phyloP scores from a whole-genome alignment of 2,113 vertebrate species.

The Callorhinus ursinus region DNA sequence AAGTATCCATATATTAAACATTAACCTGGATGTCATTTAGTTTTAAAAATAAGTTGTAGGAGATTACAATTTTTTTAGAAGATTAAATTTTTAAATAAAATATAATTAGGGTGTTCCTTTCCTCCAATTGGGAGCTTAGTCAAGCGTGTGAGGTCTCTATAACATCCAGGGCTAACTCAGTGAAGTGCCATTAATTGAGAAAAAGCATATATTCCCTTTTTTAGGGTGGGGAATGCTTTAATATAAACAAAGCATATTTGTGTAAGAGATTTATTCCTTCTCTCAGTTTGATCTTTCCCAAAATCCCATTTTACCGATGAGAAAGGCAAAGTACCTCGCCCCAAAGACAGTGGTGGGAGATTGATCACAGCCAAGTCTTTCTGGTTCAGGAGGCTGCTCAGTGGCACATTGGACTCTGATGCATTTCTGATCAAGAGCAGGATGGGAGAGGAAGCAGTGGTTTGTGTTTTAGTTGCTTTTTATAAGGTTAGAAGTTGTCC shows the following conservation, averaged over 20 bases:
- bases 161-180: background rate
- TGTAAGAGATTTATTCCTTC: background rate
- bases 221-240: background rate
- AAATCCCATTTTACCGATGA: background rate
- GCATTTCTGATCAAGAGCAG: background rate
- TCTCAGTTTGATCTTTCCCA: background rate
- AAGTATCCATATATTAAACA: background rate
- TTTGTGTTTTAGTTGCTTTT: background rate
- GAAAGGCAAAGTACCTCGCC: background rate
- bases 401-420: background rate
- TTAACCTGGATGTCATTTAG: background rate
- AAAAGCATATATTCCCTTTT: background rate
- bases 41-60: background rate
- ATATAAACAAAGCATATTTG: background rate
- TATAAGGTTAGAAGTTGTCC: background rate
- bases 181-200: background rate
- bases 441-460: background rate
- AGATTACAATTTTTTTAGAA: background rate
- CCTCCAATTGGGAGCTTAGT: background rate
- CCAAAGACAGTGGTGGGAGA: background rate
- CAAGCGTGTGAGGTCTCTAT: background rate
- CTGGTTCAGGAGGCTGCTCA: background rate
- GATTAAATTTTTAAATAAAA: background rate
- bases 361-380: background rate
- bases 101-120: background rate